phyloP scores from a whole-genome alignment of 2,113 vertebrate species.

The Caloenas nicobarica region DNA sequence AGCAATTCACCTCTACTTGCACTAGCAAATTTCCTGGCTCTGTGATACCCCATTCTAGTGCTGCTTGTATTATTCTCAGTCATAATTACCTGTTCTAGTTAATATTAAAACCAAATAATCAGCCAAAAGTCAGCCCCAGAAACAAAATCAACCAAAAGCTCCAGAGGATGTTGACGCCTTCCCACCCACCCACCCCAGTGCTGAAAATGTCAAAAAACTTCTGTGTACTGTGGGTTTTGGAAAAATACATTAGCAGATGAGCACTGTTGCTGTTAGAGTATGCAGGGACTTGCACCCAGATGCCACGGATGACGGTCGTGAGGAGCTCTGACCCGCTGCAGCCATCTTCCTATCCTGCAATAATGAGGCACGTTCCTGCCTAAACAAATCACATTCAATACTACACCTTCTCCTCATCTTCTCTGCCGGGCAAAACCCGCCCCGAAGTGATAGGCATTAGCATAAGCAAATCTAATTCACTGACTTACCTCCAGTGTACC shows the following conservation, averaged over 20 bases:
- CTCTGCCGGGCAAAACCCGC: neutral
- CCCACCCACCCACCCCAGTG: no score
- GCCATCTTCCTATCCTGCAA: neutral
- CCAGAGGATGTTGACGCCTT: neutral
- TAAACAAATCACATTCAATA: neutral
- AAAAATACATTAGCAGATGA: neutral
- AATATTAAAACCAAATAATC: neutral
- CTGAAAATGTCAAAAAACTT: neutral
- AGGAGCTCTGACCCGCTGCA: neutral
- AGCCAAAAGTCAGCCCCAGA: neutral
- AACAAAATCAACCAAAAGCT: neutral
- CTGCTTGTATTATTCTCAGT: neutral
- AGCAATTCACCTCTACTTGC: neutral
- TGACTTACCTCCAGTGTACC: neutral
- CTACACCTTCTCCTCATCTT: neutral
- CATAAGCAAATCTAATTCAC: constrained; percentile 22
- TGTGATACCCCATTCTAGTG: neutral
- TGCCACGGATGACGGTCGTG: neutral
- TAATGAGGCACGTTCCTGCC: neutral
- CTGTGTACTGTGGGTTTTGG: neutral
- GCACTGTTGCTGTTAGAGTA: neutral
- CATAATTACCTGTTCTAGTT: neutral
- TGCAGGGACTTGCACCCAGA: neutral
- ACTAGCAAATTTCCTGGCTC: neutral
- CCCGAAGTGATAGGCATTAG: neutral